Evolutionary conservation across 2,797 vertebrate species (phyloP), one percentile per base, ranked within the genome.

Genomic region (Decapterus maruadsi): DNA sequence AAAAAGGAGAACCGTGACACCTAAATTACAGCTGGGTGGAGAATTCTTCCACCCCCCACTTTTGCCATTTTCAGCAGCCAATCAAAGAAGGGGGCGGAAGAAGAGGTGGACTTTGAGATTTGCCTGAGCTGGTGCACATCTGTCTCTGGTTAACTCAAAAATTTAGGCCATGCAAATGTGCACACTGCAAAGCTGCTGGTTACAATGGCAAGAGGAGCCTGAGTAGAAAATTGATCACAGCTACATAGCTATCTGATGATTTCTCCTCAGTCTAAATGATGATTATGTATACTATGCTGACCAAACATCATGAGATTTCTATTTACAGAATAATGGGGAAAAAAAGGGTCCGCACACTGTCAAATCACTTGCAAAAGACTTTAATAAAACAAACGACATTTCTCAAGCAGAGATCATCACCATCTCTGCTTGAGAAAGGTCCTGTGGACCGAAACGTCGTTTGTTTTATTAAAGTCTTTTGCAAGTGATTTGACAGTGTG

Each of bases 51-150:
- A 45, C 61, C 67, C 65, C 66, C 66, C 22, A 71, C 66, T 45
- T 78, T 61, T 81, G 62, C 72, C 69, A 68, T 64, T 77, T 53
- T 61, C 55, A 72, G 1, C 67, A 86, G 84, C 95, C 95, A 96
- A 96, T 96, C 80, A 80, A 67, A 91, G 38, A 31, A 90, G 85
- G 95, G 95, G 95, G 95, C 51, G 95, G 93, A 86, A 80, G 87
- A 77, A 82, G 91, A 78, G 89, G 73, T 87, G 94, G 94, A 95
- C 95, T 96, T 95, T 95, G 93, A 93, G 81, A 85, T 82, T 53
- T 54, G 62, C 34, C 60, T 64, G 60, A 19, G 34, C 50, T 29
- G 66, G 66, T 73, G 50, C 66, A 92, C 94, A 95, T 96, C 92
- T 95, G 94, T 86, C 75, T 89, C 92, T 89, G 71, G 79, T 95